Conservation (phyloP, 2,113 vertebrate genomes). For the Sinocyclocheilus rhinocerous region DNA sequence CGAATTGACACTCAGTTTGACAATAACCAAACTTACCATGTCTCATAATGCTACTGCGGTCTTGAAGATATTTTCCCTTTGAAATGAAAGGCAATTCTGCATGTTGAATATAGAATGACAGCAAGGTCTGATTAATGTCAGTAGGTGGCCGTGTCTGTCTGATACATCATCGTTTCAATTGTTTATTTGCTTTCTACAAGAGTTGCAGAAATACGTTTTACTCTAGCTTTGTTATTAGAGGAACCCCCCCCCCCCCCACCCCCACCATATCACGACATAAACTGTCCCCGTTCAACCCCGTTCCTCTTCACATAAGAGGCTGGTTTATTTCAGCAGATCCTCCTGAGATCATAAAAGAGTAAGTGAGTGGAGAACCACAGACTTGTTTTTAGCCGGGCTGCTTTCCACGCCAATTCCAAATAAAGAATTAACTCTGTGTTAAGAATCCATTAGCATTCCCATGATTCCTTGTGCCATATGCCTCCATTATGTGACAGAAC, state of each 20-base stretch:
- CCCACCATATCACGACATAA: not conserved
- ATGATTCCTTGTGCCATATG: not conserved
- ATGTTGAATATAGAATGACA: not conserved
- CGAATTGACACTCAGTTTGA: conserved; percentile 5
- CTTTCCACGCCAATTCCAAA: not conserved
- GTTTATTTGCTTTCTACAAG: not conserved
- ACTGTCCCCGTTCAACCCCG: not conserved
- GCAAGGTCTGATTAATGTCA: not conserved
- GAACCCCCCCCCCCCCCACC: not conserved
- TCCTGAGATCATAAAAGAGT: conserved; percentile 25
- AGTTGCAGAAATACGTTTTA: not conserved
- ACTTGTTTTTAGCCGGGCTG: not conserved
- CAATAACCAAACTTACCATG: not conserved
- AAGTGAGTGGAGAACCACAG: not conserved
- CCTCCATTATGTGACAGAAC: conserved; percentile 9
- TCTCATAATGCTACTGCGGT: not conserved
- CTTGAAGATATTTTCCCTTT: not conserved
- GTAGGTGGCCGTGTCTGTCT: not conserved
- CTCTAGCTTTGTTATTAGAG: not conserved
- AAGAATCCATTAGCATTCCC: conserved; percentile 24
- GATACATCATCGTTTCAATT: not conserved
- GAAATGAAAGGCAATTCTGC: not conserved
- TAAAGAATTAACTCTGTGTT: conserved; percentile 10
- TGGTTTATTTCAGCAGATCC: not conserved
- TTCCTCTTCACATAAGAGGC: no score